These are phyloP conservation scores for Spilogale gracilis DNA, from an alignment of 2,113 vertebrate genomes.

Conservation along the genomic window DNA sequence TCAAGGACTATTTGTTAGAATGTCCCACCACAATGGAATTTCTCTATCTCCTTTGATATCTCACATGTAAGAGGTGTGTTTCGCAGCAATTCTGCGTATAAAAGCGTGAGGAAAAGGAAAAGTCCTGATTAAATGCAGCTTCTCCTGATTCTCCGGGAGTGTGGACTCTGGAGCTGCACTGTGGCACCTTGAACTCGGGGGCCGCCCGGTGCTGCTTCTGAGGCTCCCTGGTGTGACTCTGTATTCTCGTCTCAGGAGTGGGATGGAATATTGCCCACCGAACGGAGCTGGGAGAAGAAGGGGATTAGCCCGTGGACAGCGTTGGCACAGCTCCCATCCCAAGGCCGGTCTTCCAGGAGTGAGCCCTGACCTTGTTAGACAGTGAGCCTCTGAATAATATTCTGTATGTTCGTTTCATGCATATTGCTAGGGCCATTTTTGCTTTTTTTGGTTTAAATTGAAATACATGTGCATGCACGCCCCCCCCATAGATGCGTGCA, in stretches of 20 bases:
- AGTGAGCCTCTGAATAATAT: neutral
- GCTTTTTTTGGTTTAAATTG: neutral
- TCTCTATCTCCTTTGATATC: neutral
- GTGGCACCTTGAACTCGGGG: neutral
- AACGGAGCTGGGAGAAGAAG: neutral
- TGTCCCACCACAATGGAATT: neutral
- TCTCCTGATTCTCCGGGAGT: fast-evolving
- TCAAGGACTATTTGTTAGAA: neutral
- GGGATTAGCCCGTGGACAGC: neutral
- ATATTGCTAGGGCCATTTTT: neutral
- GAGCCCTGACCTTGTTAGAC: neutral
- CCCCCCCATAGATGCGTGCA: fast-evolving
- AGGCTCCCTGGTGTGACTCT: neutral
- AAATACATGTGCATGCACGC: neutral
- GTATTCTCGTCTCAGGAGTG: neutral
- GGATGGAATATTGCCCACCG: fast-evolving
- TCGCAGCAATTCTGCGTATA: neutral
- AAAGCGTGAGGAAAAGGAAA: neutral
- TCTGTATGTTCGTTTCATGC: neutral
- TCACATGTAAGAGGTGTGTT: neutral
- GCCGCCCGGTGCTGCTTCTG: neutral
- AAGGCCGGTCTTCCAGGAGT: neutral
- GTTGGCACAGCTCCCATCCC: neutral
- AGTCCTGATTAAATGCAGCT: neutral
- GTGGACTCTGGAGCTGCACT: too few relatives aligned